Percentiles rank a stretch among this genome's conserved stretches.
Conservation (phyloP, 1,140 invertebrate genomes). For the Diabrotica virgifera region DNA sequence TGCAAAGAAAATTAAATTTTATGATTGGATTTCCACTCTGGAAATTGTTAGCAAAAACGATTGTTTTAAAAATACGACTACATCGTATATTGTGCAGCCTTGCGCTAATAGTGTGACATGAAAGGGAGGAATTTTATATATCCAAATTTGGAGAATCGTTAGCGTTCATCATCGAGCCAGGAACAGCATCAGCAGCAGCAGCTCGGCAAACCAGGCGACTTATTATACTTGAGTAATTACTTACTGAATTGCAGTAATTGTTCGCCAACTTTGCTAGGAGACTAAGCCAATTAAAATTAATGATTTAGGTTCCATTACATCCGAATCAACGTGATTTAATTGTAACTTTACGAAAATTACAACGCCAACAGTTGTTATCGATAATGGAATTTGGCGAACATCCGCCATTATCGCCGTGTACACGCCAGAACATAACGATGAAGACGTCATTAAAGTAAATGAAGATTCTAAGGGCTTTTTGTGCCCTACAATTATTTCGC, state of each 20-base stretch:
- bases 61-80: too few species aligned
- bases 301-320: conserved; percentile 37
- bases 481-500: not conserved
- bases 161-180: not conserved
- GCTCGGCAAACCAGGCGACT: not conserved
- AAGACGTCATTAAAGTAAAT: conserved; percentile 3
- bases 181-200: not conserved
- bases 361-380: conserved; percentile 5
- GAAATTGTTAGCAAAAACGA: too few species aligned
- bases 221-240: conserved; percentile 28
- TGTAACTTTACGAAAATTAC: conserved; percentile 21
- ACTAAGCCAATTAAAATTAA: conserved; percentile 39
- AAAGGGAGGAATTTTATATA: too few species aligned
- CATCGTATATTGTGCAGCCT: too few species aligned
- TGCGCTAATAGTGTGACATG: too few species aligned
- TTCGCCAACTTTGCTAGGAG: conserved; percentile 32
- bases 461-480: conserved; percentile 2
- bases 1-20: too few species aligned
- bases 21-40: too few species aligned
- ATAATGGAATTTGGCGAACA: conserved; percentile 8
- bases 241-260: conserved; percentile 34
- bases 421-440: conserved; percentile 1
- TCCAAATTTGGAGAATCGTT: not conserved
- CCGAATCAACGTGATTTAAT: conserved; percentile 31
- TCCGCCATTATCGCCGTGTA: conserved; percentile 1